phyloP scores from a whole-genome alignment of 2,888 invertebrate genomes.

The Teinopalpus imperialis region DNA sequence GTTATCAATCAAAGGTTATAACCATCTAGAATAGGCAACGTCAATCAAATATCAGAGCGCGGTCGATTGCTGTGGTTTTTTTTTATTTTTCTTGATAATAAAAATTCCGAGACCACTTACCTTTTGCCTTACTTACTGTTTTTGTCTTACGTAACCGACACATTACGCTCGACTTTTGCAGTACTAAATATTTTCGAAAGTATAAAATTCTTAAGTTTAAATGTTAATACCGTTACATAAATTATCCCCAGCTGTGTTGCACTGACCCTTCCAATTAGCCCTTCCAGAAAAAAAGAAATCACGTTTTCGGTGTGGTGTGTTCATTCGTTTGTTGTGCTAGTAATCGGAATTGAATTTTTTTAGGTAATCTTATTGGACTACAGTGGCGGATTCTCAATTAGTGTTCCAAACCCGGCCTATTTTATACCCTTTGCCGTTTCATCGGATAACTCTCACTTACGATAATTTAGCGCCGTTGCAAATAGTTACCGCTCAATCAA shows the following conservation, averaged over 20 bases:
- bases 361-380: too few relatives aligned
- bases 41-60: slow-evolving; percentile 3
- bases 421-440: too few relatives aligned
- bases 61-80: slow-evolving; percentile 21
- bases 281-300: not conserved
- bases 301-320: too few relatives aligned
- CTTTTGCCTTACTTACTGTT: slow-evolving; percentile 23
- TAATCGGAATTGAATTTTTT: too few relatives aligned
- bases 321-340: too few relatives aligned
- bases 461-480: too few relatives aligned
- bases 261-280: not conserved
- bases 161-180: slow-evolving; percentile 26
- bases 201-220: slow-evolving; percentile 27
- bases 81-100: slow-evolving; percentile 29
- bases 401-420: too few relatives aligned
- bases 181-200: slow-evolving; percentile 28
- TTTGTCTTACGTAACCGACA: slow-evolving; percentile 19
- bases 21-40: not conserved
- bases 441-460: too few relatives aligned
- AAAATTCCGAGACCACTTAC: slow-evolving; percentile 27
- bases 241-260: slow-evolving; percentile 19
- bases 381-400: too few relatives aligned
- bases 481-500: too few relatives aligned
- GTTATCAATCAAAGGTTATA: not conserved
- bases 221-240: slow-evolving; percentile 30